A percentile compares a stretch with the other conserved stretches of the same genome.
Conservation (phyloP, 2,888 invertebrate species). For the Eugnorisma glareosa region DNA sequence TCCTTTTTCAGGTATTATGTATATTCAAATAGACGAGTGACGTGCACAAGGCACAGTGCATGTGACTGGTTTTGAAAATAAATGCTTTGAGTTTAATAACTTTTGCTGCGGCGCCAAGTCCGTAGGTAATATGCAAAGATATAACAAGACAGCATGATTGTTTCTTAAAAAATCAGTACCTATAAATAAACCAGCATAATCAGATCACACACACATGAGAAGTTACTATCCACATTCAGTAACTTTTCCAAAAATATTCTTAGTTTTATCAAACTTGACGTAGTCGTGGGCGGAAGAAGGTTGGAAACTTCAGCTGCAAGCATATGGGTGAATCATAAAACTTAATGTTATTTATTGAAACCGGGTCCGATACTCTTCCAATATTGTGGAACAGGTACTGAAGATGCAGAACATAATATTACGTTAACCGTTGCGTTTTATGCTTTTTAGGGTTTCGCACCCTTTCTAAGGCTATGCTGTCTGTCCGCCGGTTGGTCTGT, state of each 20-base stretch:
- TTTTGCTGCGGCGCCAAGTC: not conserved
- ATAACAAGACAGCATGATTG: not conserved
- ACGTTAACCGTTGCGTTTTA: conserved; percentile 34
- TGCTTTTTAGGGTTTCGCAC: not conserved
- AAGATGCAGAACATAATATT: conserved; percentile 45
- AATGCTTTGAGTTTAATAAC: not conserved
- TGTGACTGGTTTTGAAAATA: too few species aligned
- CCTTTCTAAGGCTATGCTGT: not conserved
- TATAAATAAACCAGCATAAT: conserved; percentile 1
- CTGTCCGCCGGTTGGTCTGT: not conserved
- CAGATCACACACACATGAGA: not conserved
- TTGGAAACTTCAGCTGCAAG: conserved; percentile 54
- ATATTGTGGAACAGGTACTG: conserved; percentile 37
- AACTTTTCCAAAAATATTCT: conserved; percentile 25
- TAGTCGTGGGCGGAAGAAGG: conserved; percentile 47
- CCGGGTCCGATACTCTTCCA: conserved; percentile 43
- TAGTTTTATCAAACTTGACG: conserved; percentile 50
- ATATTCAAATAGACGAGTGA: too few species aligned
- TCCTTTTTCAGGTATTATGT: not conserved
- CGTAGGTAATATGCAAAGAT: not conserved
- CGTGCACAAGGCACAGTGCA: too few species aligned
- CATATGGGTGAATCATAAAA: conserved; percentile 71
- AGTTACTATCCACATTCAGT: conserved; percentile 4
- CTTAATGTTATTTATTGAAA: conserved; percentile 69
- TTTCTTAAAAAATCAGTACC: not conserved